Percentiles rank a stretch among this genome's conserved stretches.
phyloP scores from a whole-genome alignment of 2,113 vertebrate species.

The Theristicus caerulescens region DNA sequence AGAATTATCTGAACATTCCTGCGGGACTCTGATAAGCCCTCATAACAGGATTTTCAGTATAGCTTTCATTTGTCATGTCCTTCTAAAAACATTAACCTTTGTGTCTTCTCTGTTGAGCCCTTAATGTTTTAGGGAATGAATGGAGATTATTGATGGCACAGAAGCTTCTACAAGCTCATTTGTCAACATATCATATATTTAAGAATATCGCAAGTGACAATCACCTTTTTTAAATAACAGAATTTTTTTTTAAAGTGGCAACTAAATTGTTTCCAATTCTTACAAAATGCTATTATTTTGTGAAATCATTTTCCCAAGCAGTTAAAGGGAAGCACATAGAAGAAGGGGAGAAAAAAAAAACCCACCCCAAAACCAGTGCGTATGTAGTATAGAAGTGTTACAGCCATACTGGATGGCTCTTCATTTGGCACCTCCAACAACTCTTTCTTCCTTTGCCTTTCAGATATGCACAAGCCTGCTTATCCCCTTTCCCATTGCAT shows the following conservation, averaged over 20 bases:
- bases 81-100: not conserved
- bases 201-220: not conserved
- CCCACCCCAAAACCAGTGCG: fast-evolving
- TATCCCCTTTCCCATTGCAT: not conserved
- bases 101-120: not conserved
- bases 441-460: not conserved
- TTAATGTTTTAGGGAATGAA: not conserved
- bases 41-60: not conserved
- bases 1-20: not conserved
- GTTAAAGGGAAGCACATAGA: not conserved
- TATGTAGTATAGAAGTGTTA: not conserved
- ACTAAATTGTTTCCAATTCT: not conserved
- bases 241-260: not conserved
- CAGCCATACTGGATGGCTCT: not conserved
- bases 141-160: not conserved
- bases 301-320: not conserved
- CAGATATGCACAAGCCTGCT: not conserved
- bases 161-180: not conserved
- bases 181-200: not conserved
- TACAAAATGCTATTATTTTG: not conserved
- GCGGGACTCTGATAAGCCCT: not conserved
- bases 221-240: not conserved
- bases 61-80: not conserved
- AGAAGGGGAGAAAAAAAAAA: not conserved
- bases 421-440: not conserved